Evolutionary conservation across 2,113 vertebrate genomes (phyloP).

Genomic region (Ctenomys sociabilis): DNA sequence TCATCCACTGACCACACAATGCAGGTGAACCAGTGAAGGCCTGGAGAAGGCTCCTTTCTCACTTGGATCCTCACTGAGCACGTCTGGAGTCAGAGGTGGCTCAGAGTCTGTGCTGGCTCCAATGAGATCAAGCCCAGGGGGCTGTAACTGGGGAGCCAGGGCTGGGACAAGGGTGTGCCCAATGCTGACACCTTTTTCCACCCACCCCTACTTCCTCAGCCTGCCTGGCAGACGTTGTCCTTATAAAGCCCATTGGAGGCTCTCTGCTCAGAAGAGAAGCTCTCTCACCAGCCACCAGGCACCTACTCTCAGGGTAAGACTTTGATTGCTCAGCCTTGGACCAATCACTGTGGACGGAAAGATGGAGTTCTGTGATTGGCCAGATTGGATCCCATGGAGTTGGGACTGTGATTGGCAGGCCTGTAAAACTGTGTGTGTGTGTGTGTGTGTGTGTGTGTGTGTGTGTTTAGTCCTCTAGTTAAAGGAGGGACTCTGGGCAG

Average conservation of each 20-base stretch:
- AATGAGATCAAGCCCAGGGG: too few relatives aligned
- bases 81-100: background rate
- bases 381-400: too few relatives aligned
- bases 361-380: background rate
- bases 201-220: background rate
- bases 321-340: background rate
- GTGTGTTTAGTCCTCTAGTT: background rate
- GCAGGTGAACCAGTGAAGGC: fast-evolving
- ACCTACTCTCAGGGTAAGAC: background rate
- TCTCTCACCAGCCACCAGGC: fast-evolving
- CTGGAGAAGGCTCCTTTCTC: fast-evolving
- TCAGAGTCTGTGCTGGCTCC: background rate
- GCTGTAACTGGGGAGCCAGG: too few relatives aligned
- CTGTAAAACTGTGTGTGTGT: background rate
- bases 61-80: fast-evolving
- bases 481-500: background rate
- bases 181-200: background rate
- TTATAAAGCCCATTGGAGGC: background rate
- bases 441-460: background rate
- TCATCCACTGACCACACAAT: fast-evolving
- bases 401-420: background rate
- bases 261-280: background rate
- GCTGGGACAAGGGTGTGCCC: background rate
- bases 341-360: background rate
- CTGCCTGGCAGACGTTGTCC: background rate